Base-by-base conservation (phyloP, 2,797 vertebrate genomes). In the Simalia tracyae region DNA sequence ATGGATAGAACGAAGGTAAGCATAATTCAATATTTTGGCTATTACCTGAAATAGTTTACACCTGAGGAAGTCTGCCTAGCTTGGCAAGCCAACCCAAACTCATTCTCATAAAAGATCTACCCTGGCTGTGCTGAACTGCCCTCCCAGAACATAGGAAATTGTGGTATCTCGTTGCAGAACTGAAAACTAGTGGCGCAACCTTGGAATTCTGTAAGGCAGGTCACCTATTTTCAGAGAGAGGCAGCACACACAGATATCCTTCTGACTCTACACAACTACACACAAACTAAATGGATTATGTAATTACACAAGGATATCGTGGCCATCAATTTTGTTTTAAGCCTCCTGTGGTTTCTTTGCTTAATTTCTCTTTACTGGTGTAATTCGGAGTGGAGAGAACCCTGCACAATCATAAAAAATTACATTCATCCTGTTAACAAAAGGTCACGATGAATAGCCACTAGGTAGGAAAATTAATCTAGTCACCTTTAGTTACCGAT, bases 41-140 rank as follows among this genome's bases (percentile, higher is more conserved):
- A 56, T 19, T 2, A 89, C 46, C 12, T 24, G 87, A 59, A 87
- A 1, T 22, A 36, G 19, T 76, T 61, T 36, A 28, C 42, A 42
- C 28, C 46, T 31, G 24, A 84, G 60, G 24, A 84, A 42, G 9
- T 64, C 68, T 81, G 11, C 28, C 36, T 8, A 2, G 7, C 26
- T 81, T 11, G 24, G 8, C 22, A 72, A 60, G 2, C 10, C 54
- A 59, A 57, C 11, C 15, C 81, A 54, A 3, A 68, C 88, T 91
- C 19, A 91, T 28, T 93, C 84, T 95, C 91, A 94, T 92, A 28
- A 86, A 22, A 88, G 50, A 56, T 92, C 91, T 84, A 90, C 95
- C 95, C 93, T 94, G 92, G 95, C 95, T 93, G 85, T 89, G 92
- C 93, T 66, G 59, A 89, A 94, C 94, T 31, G 94, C 88, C 3